Evolutionary conservation across 2,113 vertebrate species (phyloP), one percentile per base, ranked within the genome.

Genomic region (Ifrita kowaldi): DNA sequence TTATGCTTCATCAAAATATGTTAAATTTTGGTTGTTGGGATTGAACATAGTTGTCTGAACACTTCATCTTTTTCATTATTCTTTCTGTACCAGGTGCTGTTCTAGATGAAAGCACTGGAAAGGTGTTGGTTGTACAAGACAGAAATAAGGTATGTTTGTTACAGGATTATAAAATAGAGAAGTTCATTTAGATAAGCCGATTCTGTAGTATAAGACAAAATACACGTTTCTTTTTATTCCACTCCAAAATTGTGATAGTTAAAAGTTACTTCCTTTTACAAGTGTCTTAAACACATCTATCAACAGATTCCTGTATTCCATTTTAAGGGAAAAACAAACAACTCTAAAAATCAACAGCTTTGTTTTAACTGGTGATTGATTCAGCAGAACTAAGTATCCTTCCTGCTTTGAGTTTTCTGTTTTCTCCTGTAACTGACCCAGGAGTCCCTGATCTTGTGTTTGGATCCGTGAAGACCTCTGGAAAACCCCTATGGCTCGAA

Each of bases 81-180:
- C 2, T 69, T 33, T 88, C 41, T 49, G 30, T 59, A 46, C 84
- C 81, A 99, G 99, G 99, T 97, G 99, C 99, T 89, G 99, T 99
- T 63, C 98, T 99, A 57, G 98, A 99, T 94, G 98, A 98, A 97
- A 97, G 97, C 49, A 98, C 97, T 62, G 98, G 98, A 56, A 99
- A 98, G 95, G 98, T 99, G 91, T 94, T 99, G n/a, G 99, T 99
- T 8, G 98, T 99, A 75, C 99, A 99, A 95, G 99, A 99, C 97
- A 98, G 96, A 97, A 99, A 99, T 95, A 99, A 98, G 98, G 99
- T 99, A 97, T 93, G 97, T 97, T 94, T 84, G 19, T 41, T 87
- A 56, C 1, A 87, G 60, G 30, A 55, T 94, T 90, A 62, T 50
- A 77, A 65, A 90, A 60, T 4, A 70, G 41, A 68, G 32, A 64